These are phyloP conservation scores for Siphlonurus alternatus DNA, from an alignment of 2,888 invertebrate species.

Conservation along the genomic window DNA sequence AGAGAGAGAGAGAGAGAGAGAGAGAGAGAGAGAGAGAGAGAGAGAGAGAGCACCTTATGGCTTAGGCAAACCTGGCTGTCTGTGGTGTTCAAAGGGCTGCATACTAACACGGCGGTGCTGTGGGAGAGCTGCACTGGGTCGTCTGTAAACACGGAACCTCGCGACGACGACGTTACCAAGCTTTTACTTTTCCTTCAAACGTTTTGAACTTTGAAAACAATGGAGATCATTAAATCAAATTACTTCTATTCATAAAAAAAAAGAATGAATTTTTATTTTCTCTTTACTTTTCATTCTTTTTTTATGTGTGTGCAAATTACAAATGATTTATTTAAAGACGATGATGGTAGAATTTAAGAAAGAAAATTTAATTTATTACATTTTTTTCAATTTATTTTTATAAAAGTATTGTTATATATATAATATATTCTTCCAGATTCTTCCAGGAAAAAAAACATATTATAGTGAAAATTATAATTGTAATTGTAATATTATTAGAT, in stretches of 20 bases:
- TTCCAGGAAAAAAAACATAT: no score
- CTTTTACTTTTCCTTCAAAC: background rate
- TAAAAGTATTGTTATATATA: no score
- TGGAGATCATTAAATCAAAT: background rate
- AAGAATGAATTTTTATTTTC: background rate
- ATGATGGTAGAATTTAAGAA: no score
- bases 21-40: background rate
- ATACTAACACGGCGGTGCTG: background rate
- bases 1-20: background rate
- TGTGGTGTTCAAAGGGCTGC: background rate
- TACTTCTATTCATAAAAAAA: background rate
- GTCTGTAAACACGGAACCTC: background rate
- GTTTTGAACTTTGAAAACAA: background rate
- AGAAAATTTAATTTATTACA: no score
- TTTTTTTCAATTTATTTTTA: no score
- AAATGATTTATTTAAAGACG: background rate
- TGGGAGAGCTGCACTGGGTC: no score
- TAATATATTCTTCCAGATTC: no score
- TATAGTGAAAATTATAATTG: no score
- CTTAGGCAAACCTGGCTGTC: background rate
- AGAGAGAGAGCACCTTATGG: background rate
- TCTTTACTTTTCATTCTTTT: background rate
- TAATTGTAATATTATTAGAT: no score
- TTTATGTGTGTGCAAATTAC: background rate
- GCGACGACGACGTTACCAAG: background rate